Evolutionary conservation across 2,888 invertebrate genomes (phyloP).

Genomic region (Proisotoma minuta): DNA sequence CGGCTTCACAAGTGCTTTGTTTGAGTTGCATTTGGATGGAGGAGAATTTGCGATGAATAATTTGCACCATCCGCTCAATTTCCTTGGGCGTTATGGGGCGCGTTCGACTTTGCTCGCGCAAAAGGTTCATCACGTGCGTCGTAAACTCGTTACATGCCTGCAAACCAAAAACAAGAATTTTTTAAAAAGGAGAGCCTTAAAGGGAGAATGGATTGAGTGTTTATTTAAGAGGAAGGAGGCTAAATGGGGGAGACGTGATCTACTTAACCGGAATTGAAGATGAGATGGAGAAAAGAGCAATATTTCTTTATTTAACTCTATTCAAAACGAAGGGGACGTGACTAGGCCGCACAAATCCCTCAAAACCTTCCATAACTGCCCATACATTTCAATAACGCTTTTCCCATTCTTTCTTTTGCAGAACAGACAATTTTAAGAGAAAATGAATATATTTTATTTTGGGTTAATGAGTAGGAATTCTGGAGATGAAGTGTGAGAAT

Average conservation of each 20-base stretch:
- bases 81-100: slow-evolving; percentile 96
- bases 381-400: not conserved
- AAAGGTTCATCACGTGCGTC: slow-evolving; percentile 98
- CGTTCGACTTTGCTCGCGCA: slow-evolving; percentile 93
- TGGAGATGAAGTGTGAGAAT: not conserved
- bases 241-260: slow-evolving; percentile 1
- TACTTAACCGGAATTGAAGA: not conserved
- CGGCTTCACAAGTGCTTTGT: slow-evolving; percentile 98
- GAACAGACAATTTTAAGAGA: too few relatives aligned
- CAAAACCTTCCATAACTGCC: slow-evolving; percentile 1
- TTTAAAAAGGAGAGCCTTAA: not conserved
- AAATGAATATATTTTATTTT: too few relatives aligned
- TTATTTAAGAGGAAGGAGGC: slow-evolving; percentile 5
- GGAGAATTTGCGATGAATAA: slow-evolving; percentile 96
- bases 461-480: too few relatives aligned
- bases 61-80: slow-evolving; percentile 98
- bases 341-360: slow-evolving; percentile 3
- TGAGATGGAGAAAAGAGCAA: not conserved
- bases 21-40: slow-evolving; percentile 98
- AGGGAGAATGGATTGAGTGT: slow-evolving; percentile 4
- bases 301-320: slow-evolving; percentile 6
- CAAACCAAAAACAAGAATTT: slow-evolving; percentile 24
- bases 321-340: slow-evolving; percentile 1
- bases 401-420: not conserved
- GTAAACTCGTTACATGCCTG: slow-evolving; percentile 99